Base-by-base conservation (phyloP, 2,888 invertebrate species). In the Galeopsomyia nigrocyanea region DNA sequence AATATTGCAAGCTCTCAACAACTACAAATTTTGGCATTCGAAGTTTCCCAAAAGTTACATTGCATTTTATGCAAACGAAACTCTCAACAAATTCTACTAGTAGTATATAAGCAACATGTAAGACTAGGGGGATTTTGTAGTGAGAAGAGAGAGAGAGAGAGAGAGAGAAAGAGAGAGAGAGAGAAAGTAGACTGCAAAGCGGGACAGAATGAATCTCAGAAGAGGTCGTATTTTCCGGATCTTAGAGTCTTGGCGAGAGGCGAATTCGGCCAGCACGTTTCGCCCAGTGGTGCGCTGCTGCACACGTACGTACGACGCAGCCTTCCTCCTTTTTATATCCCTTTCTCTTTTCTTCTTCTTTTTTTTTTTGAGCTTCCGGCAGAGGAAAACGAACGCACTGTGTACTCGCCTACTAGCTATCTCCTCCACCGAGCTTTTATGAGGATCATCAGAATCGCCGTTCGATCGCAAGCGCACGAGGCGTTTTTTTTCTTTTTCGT, bases 161-260 rank as follows among this genome's bases (percentile, higher is more conserved):
- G 21, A 60, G 58, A 67, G 63, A n/a, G 22, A 55, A 50, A 65
- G 6, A 53, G 22, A 60, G 60, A 60, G 50, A 16, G 47, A 26
- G 50, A 51, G 61, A 7, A 7, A 46, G 56, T 26, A 26, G 5
- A 26, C 26, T 26, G 51, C 21, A 19, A 17, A 51, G 62, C 14
- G 50, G 26, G 17, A 22, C 13, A 47, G 3, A 49, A 22, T 31
- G 56, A 62, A 53, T 56, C 53, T 68, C 68, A 19, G 62, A 19
- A 16, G 49, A 62, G 68, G 31, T 68, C 68, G 68, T 68, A 62
- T 68, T 68, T 68, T 68, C 68, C 39, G 56, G 56, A 68, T 56
- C 68, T 68, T 68, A 31, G 56, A 61, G 56, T 13, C 51, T 19
- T 26, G 51, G 58, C 66, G 26, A 26, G 26, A 7, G 39, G 39